Base-by-base conservation (phyloP, 2,888 invertebrate genomes). In the Conistra vaccinii region DNA sequence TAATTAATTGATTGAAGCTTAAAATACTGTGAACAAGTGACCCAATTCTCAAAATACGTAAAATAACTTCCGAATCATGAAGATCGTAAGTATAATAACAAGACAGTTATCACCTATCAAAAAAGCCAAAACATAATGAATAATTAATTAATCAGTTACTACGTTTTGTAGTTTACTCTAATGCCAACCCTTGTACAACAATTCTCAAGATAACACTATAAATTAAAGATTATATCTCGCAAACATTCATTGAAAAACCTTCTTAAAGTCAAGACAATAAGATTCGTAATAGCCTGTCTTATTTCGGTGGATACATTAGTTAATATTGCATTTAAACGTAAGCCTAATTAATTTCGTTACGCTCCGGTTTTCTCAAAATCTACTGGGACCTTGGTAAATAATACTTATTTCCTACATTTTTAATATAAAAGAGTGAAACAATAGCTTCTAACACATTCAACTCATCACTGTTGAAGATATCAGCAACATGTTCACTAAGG, bases 401-500 rank as follows among this genome's bases (percentile, higher is more conserved):
- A 89, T 86, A 85, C 80, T 89, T 88, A 86, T 91, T 93, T 93
- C 92, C 93, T 92, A 89, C 89, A 82, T 87, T 87, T 91, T 90
- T 89, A 79, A 91, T 94, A 94, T 94, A 94, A 91, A 94, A 93
- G 92, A 91, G 79, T 82, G 89, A 75, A 92, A 93, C 91, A 93
- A 93, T 92, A 89, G 89, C 67, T 79, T 71, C 75, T 84, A 85
- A 87, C 85, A 90, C 92, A 93, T 91, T 93, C 92, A 87, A 89
- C 89, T 90, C 91, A 91, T 91, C 89, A 91, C 87, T 83, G 84
- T 89, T 90, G 91, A 91, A 91, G 89, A 87, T 82, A 89, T 88
- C 86, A 91, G 85, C 91, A 92, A 91, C 84, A 94, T 94, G 94
- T 92, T 92, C 85, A 88, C 91, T 80, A 94, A 94, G 93, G 94